Evolutionary conservation across 2,113 vertebrate genomes (phyloP), one percentile per base, ranked within the genome.

Genomic region (Spilogale gracilis): DNA sequence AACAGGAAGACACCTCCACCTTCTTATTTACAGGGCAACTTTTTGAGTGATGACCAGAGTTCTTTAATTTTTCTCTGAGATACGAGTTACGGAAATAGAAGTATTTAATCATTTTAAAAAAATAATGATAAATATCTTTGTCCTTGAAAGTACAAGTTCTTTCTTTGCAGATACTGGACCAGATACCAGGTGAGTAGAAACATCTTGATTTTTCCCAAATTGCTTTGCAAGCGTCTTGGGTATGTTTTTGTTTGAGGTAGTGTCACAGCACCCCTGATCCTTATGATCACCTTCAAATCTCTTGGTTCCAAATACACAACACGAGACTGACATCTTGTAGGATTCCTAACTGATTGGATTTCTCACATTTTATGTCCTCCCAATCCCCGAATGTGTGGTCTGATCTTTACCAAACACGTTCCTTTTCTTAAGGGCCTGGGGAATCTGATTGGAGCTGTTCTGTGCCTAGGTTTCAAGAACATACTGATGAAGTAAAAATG

Each of bases 81-180:
- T 96, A 80, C 56, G n/a, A 82, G 71, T 74, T 80, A 45, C 1
- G 23, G 27, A 50, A 50, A 93, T 93, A 92, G 58, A 88, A 89
- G n/a, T 84, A 32, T 48, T 32, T 54, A 30, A 85, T 67, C n/a
- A 14, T 10, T 56, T 60, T 5, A 12, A 12, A 5, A 63, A 54
- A 73, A 69, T 69, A 5, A 5, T 88, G 80, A 11, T 89, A 56
- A 95, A 25, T 74, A 9, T 73, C 92, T 63, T 94, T 54, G 21
- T 93, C 63, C 48, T 96, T 96, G 50, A 79, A 95, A 79, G 32
- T 86, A 52, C 5, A 0, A 43, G 30, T 94, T 87, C 58, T 91
- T 76, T 95, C 85, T n/a, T 0, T 94, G 73, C 32, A 94, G 58
- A 63, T 74, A 79, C 16, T 45, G 43, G 71, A 61, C 18, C 52